phyloP scores from a whole-genome alignment of 2,113 vertebrate genomes.

The Engystomops pustulosus region DNA sequence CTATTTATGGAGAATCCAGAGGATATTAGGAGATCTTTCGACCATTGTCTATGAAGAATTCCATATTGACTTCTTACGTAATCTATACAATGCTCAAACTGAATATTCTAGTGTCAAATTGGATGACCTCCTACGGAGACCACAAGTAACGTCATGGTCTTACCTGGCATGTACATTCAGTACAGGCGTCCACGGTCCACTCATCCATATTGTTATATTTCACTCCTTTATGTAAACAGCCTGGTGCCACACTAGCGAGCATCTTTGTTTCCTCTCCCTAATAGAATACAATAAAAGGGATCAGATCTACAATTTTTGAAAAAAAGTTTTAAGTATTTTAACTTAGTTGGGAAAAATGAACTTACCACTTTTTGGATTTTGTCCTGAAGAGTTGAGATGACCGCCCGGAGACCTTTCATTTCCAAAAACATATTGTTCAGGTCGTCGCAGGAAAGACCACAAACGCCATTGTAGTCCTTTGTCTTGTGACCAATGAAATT shows the following conservation, averaged over 20 bases:
- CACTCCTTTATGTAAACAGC: slow-evolving; percentile 88
- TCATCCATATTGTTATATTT: slow-evolving; percentile 84
- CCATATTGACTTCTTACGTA: no score
- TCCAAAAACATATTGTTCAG: slow-evolving; percentile 90
- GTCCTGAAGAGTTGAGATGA: slow-evolving; percentile 87
- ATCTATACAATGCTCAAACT: neutral
- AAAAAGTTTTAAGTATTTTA: no score
- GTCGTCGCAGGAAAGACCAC: slow-evolving; percentile 93
- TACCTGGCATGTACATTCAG: slow-evolving; percentile 96
- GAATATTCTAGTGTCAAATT: neutral
- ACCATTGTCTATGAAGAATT: neutral
- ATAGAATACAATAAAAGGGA: neutral
- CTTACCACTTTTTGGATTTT: slow-evolving; percentile 91
- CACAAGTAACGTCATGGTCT: slow-evolving; percentile 23
- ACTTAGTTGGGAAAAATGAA: no score
- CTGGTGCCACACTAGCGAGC: slow-evolving; percentile 70
- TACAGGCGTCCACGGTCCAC: slow-evolving; percentile 96
- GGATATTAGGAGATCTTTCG: neutral
- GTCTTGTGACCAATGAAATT: slow-evolving; percentile 93
- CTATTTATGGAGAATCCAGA: neutral
- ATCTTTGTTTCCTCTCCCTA: slow-evolving; percentile 80
- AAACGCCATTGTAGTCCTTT: slow-evolving; percentile 89
- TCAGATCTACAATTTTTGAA: neutral
- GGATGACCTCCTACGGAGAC: neutral
- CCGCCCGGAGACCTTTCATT: slow-evolving; percentile 85